Conservation (phyloP, 2,888 invertebrate species). For the Polymixis flavicincta region DNA sequence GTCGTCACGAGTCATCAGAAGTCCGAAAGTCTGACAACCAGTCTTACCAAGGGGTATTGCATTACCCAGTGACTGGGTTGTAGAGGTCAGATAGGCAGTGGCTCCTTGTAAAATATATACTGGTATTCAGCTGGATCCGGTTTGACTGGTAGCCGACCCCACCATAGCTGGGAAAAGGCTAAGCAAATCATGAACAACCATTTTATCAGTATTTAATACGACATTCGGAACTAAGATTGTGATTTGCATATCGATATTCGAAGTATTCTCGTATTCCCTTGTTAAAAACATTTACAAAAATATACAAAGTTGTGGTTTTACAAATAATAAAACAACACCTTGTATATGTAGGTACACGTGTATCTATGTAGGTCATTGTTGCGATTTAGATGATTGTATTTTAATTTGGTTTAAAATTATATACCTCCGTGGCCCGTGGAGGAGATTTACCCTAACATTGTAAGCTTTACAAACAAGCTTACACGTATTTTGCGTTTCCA, state of each 20-base stretch:
- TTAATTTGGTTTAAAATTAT: constrained; percentile 7
- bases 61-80: too few species aligned
- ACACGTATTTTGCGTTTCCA: constrained; percentile 18
- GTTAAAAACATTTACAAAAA: neutral
- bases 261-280: neutral
- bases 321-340: neutral
- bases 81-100: too few species aligned
- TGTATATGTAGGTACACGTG: neutral
- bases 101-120: too few species aligned
- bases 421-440: neutral
- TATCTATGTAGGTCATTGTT: neutral
- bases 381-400: neutral
- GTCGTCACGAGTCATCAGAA: too few species aligned
- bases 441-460: neutral
- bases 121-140: too few species aligned
- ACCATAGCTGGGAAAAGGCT: too few species aligned
- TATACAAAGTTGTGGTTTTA: neutral
- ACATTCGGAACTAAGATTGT: neutral
- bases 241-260: neutral
- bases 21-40: too few species aligned
- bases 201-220: neutral
- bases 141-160: too few species aligned
- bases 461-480: neutral
- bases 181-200: too few species aligned
- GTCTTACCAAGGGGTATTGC: too few species aligned